phyloP scores from a whole-genome alignment of 2,888 invertebrate genomes.

The Isoperla grammatica region DNA sequence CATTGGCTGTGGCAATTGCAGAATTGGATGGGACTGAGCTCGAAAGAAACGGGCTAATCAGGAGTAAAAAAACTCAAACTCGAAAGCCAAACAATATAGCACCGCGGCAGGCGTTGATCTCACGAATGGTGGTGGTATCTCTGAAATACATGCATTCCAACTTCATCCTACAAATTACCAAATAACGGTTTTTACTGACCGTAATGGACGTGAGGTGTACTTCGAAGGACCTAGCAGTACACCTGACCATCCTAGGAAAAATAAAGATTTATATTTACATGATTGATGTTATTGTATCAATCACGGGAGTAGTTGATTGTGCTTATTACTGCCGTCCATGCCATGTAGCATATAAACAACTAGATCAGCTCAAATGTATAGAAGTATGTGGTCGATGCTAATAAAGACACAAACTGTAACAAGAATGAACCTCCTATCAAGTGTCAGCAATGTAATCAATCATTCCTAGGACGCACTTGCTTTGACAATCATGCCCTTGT shows the following conservation, averaged over 20 bases:
- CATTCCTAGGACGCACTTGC: neutral
- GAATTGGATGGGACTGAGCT: neutral
- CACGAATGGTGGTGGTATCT: slow-evolving; percentile 2
- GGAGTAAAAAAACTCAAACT: neutral
- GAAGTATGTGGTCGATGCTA: neutral
- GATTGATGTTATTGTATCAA: slow-evolving; percentile 1
- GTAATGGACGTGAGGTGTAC: too few species aligned
- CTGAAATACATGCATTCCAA: slow-evolving; percentile 3
- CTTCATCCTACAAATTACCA: neutral
- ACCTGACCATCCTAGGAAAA: neutral
- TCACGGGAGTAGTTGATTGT: slow-evolving; percentile 1
- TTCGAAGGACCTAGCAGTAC: too few species aligned
- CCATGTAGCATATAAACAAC: neutral
- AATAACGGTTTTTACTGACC: neutral
- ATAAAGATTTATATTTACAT: neutral
- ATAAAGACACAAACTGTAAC: neutral
- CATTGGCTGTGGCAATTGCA: neutral
- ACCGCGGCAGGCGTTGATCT: neutral
- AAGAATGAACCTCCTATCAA: neutral
- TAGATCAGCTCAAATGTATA: neutral
- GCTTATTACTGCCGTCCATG: slow-evolving; percentile 7
- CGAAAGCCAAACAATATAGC: slow-evolving; percentile 3
- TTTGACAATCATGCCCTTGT: neutral
- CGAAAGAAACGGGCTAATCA: neutral
- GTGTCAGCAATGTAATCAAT: neutral